Conservation (phyloP, 2,888 invertebrate species). For the Biston stratarius region DNA sequence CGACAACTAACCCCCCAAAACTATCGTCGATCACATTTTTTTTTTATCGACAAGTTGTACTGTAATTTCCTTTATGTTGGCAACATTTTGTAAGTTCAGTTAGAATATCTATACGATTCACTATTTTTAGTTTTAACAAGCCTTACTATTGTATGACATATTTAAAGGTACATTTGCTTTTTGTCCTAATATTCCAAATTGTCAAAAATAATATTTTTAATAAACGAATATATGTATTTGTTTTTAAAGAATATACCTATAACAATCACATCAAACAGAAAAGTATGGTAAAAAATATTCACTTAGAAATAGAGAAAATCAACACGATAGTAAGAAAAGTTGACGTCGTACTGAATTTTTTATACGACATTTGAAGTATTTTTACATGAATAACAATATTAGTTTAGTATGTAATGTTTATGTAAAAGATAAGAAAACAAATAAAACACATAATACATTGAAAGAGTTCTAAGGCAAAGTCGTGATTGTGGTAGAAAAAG, state of each 20-base stretch:
- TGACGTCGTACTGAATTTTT: neutral
- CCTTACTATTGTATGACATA: slow-evolving; percentile 2
- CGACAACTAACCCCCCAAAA: no score
- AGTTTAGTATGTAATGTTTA: neutral
- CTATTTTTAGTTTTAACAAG: neutral
- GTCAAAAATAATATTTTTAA: neutral
- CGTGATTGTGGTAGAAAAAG: no score
- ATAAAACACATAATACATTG: neutral
- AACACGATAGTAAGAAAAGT: slow-evolving; percentile 1
- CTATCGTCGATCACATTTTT: no score
- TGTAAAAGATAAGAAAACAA: no score
- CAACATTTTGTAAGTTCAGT: no score
- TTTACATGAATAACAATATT: slow-evolving; percentile 16
- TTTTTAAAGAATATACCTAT: neutral
- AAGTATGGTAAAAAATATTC: neutral
- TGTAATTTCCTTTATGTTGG: no score
- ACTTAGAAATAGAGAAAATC: no score
- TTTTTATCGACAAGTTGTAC: no score
- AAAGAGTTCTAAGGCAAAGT: no score
- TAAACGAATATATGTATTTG: neutral
- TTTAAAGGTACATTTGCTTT: neutral
- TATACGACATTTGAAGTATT: slow-evolving; percentile 11
- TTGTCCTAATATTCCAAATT: neutral
- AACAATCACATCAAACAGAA: neutral
- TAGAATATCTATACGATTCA: slow-evolving; percentile 1